phyloP scores from a whole-genome alignment of 2,888 invertebrate species.

The Spisula solida region DNA sequence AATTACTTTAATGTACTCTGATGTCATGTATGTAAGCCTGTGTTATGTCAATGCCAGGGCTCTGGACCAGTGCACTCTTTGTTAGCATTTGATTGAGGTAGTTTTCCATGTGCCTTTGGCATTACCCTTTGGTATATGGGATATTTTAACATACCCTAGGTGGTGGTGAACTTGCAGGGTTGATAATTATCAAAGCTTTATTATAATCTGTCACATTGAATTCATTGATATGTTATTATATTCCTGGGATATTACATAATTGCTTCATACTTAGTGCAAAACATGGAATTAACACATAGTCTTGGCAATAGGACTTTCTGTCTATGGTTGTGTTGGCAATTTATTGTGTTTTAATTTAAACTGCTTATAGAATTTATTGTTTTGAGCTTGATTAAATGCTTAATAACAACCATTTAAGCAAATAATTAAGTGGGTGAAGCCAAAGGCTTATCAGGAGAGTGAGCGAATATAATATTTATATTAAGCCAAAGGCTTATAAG shows the following conservation, averaged over 20 bases:
- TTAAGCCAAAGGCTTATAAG: background rate
- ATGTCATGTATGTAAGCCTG: background rate
- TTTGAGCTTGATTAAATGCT: no score
- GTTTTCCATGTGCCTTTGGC: background rate
- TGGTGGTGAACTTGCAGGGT: background rate
- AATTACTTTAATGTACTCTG: slow-evolving; percentile 16
- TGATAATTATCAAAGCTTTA: background rate
- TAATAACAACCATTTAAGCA: no score
- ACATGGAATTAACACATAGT: background rate
- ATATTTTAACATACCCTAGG: background rate
- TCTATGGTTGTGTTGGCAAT: background rate
- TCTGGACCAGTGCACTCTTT: background rate
- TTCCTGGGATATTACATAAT: background rate
- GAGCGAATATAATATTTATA: no score
- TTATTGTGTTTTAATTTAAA: slow-evolving; percentile 3
- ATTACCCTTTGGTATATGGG: background rate
- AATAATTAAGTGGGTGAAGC: no score
- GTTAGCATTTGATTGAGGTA: background rate
- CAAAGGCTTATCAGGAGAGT: no score
- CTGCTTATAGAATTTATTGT: background rate
- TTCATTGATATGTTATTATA: background rate
- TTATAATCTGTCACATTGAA: background rate
- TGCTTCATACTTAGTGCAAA: background rate
- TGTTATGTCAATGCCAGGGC: background rate
- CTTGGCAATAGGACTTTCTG: background rate